Percentiles rank a stretch among this genome's conserved stretches.
phyloP scores from a whole-genome alignment of 1,140 invertebrate species.

The Papilio glaucus region DNA sequence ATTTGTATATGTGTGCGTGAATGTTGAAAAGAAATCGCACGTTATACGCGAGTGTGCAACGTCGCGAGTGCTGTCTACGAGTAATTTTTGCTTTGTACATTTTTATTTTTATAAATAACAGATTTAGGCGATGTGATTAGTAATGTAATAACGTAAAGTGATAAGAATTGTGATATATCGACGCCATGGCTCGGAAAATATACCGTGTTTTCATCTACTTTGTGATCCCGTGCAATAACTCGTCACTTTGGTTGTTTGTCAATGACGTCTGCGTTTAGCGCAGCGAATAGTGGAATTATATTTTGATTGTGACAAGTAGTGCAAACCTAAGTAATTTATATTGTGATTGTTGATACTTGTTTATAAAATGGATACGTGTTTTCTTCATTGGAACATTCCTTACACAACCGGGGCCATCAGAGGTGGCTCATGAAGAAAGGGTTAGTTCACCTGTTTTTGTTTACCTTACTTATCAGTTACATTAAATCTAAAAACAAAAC shows the following conservation, averaged over 20 bases:
- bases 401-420: conserved; percentile 73
- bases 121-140: conserved; percentile 71
- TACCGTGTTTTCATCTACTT: conserved; percentile 75
- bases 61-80: conserved; percentile 78
- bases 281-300: conserved; percentile 82
- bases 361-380: conserved; percentile 81
- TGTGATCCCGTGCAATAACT: conserved; percentile 79
- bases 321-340: conserved; percentile 74
- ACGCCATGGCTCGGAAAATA: conserved; percentile 72
- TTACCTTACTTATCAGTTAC: conserved; percentile 57
- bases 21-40: conserved; percentile 74
- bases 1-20: conserved; percentile 61
- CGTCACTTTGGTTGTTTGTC: conserved; percentile 81
- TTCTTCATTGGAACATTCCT: conserved; percentile 72
- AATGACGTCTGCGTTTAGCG: conserved; percentile 82
- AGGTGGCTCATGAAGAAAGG: conserved; percentile 83
- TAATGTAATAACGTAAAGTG: conserved; percentile 75
- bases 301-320: conserved; percentile 81
- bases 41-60: conserved; percentile 79
- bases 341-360: conserved; percentile 75
- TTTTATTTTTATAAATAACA: conserved; percentile 82
- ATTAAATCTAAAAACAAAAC: conserved; percentile 33
- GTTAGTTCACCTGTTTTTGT: conserved; percentile 80
- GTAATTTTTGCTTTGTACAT: conserved; percentile 80
- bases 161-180: conserved; percentile 78